Conservation (phyloP, 1,140 invertebrate genomes). For the Solenopsis fugax region DNA sequence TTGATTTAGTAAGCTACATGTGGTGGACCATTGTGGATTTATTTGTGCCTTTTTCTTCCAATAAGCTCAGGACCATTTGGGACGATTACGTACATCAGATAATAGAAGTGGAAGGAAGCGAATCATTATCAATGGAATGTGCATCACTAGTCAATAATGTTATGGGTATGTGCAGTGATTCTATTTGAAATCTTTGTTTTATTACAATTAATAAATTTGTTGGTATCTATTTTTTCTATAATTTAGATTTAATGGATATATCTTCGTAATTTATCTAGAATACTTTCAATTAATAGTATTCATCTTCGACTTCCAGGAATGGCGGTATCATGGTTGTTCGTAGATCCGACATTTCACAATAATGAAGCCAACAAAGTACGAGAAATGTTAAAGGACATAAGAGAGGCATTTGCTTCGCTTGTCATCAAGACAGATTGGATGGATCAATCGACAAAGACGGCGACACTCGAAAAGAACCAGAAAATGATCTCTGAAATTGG, state of each 20-base stretch:
- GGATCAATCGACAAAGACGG: constrained; percentile 92
- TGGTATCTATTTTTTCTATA: not conserved
- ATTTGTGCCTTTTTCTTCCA: constrained; percentile 88
- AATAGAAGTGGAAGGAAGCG: constrained; percentile 81
- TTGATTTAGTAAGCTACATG: constrained; percentile 87
- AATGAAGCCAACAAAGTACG: constrained; percentile 74
- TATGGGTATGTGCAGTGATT: constrained; percentile 88
- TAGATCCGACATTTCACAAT: constrained; percentile 79
- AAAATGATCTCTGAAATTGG: constrained; percentile 92
- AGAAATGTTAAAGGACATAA: constrained; percentile 92
- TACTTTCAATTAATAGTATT: not conserved
- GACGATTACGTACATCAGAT: constrained; percentile 81
- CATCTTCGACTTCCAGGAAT: constrained; percentile 76
- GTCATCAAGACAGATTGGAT: constrained; percentile 93
- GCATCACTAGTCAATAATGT: constrained; percentile 89
- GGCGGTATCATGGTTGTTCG: constrained; percentile 83
- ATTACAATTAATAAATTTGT: not conserved
- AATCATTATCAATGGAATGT: constrained; percentile 89
- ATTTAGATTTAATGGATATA: not conserved
- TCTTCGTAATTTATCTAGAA: not conserved
- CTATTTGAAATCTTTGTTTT: not conserved
- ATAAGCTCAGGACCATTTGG: constrained; percentile 85
- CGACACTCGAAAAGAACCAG: constrained; percentile 91
- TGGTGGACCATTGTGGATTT: constrained; percentile 91
- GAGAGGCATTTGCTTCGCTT: constrained; percentile 91